phyloP scores from a whole-genome alignment of 1,140 invertebrate species.

The Paracyclopina nana region DNA sequence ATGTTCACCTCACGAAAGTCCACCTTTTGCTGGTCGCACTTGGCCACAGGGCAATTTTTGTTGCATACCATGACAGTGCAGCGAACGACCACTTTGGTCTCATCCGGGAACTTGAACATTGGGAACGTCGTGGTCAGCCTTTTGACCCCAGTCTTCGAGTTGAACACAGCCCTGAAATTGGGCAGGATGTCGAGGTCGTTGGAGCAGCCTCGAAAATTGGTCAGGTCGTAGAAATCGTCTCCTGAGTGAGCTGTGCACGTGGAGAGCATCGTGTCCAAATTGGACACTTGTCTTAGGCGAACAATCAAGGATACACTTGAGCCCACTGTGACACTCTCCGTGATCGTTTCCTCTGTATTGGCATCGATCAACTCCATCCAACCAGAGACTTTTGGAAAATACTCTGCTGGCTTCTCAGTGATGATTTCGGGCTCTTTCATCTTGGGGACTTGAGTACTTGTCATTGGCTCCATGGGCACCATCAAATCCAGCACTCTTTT shows the following conservation, averaged over 20 bases:
- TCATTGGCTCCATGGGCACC: background rate
- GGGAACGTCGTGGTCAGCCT: background rate
- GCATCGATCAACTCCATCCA: background rate
- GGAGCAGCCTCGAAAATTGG: background rate
- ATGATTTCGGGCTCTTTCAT: background rate
- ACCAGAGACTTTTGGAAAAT: background rate
- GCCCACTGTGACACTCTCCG: background rate
- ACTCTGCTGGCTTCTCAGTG: background rate
- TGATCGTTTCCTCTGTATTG: background rate
- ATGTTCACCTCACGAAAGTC: background rate
- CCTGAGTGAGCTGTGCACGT: background rate
- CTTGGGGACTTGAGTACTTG: background rate
- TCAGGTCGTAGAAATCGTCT: background rate
- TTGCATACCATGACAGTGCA: background rate
- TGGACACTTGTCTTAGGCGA: background rate
- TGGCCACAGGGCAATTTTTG: conserved; percentile 4
- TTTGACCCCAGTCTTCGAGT: background rate
- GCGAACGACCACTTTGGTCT: background rate
- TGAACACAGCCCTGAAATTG: background rate
- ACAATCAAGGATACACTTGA: background rate
- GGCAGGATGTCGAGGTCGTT: background rate
- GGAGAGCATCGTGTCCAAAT: background rate
- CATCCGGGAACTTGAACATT: background rate
- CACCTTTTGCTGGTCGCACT: background rate
- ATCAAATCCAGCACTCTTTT: background rate